Conservation (phyloP, 2,113 vertebrate species). For the Tragelaphus buxtoni region DNA sequence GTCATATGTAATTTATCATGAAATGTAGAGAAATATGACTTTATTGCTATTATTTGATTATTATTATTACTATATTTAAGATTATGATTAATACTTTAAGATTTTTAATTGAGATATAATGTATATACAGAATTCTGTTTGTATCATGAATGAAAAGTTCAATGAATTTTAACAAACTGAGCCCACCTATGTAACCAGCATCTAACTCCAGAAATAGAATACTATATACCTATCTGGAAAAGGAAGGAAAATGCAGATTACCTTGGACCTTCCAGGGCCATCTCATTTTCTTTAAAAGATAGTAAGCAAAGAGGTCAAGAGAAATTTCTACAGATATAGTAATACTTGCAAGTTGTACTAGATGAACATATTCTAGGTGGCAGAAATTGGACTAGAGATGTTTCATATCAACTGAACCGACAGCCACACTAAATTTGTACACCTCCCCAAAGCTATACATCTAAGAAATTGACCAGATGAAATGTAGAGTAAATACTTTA, state of each 20-base stretch:
- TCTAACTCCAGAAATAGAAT: background rate
- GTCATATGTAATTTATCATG: background rate
- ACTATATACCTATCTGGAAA: background rate
- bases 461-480: background rate
- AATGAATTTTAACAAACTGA: background rate
- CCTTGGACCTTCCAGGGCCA: background rate
- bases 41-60: background rate
- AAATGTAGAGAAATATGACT: background rate
- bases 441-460: background rate
- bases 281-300: background rate
- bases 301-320: background rate
- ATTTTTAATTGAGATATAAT: background rate
- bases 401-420: background rate
- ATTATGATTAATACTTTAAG: background rate
- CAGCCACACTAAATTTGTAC: background rate
- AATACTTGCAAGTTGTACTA: background rate
- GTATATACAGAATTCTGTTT: background rate
- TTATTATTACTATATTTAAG: background rate
- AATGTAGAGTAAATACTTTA: background rate
- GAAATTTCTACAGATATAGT: background rate
- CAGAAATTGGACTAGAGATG: background rate
- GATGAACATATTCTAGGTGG: background rate
- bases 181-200: background rate
- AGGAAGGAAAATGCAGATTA: background rate
- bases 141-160: background rate